Base-by-base conservation (phyloP, 1,140 invertebrate species). In the Eulimnadia texana region DNA sequence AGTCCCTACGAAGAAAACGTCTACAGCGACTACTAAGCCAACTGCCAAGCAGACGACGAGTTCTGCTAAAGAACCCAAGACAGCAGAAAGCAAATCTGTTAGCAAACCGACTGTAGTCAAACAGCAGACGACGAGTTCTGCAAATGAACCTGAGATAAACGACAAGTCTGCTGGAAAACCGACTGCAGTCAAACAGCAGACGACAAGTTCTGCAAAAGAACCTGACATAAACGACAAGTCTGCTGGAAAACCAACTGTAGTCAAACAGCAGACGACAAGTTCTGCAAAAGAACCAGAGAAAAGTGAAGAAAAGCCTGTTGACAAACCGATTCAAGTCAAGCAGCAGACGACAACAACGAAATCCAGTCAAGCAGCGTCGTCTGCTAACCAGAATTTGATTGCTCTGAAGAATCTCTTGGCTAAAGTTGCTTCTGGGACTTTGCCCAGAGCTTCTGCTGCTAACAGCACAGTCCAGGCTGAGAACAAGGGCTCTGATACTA, bases 401-500 rank as follows among this genome's bases (percentile, higher is more conserved):
- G 55, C 55, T 29, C 19, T 57, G 13, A 57, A 57, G 20, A 57
- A 20, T 19, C 55, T 57, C 10, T 23, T 57, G 6, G 55, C 55
- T 2, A 57, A 57, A 57, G 55, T 33, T 13, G 55, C 55, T 9
- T 27, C 55, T 19, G 55, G 55, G 0, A 57, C 55, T 27, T 33
- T 57, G 28, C 33, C 33, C 16, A 6, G 33, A 16, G 33, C 33
- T 42, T 9, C 33, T 42, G n/a, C n/a, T n/a, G n/a, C n/a, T n/a
- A n/a, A n/a, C n/a, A 42, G 33, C 16, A 42, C 6, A 42, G 33
- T 16, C 33, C 6, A 42, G 16, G 16, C 33, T 42, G 29, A 27
- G 11, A 22, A 23, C 28, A 57, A 57, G 27, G 28, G 52, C 52
- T 54, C 52, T 25, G 3, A 3, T 23, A 23, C 20, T 54, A 54